A percentile compares a stretch with the other conserved stretches of the same genome.
phyloP scores from a whole-genome alignment of 2,888 invertebrate species.

The Gibbula magus region DNA sequence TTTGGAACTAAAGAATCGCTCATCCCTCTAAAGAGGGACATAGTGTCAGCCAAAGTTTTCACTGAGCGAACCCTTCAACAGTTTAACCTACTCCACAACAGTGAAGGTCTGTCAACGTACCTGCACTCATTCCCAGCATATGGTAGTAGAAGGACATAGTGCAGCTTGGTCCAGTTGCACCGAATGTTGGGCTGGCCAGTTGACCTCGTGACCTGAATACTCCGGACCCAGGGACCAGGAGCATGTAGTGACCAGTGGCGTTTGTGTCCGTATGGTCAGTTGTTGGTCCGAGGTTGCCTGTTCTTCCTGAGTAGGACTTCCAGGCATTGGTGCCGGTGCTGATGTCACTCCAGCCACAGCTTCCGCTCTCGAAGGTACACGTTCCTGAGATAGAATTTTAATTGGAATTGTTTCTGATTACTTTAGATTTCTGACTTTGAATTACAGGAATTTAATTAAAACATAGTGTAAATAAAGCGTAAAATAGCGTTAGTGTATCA shows the following conservation, averaged over 20 bases:
- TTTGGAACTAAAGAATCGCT: too few relatives aligned
- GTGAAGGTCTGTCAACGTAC: slow-evolving; percentile 36
- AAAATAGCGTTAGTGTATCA: too few relatives aligned
- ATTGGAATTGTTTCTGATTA: too few relatives aligned
- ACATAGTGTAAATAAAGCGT: too few relatives aligned
- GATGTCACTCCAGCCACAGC: slow-evolving; percentile 67
- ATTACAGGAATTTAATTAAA: too few relatives aligned
- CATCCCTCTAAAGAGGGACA: too few relatives aligned
- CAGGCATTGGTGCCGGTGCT: slow-evolving; percentile 64
- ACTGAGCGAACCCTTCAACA: neutral
- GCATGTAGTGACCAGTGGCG: slow-evolving; percentile 62
- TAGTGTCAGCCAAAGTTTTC: neutral
- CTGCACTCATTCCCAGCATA: slow-evolving; percentile 64
- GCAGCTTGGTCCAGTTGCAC: slow-evolving; percentile 65
- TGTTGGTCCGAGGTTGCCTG: slow-evolving; percentile 54
- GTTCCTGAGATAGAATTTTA: slow-evolving; percentile 42
- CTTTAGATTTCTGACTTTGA: too few relatives aligned
- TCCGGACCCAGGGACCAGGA: slow-evolving; percentile 58
- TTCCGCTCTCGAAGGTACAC: slow-evolving; percentile 67
- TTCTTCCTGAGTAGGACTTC: slow-evolving; percentile 53
- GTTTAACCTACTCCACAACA: too few relatives aligned
- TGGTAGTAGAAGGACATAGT: slow-evolving; percentile 69
- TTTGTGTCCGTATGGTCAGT: slow-evolving; percentile 63
- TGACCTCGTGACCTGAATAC: slow-evolving; percentile 53
- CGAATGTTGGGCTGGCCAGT: slow-evolving; percentile 60